These are phyloP conservation scores for Caenorhabditis drosophilae DNA, from an alignment of 2,888 invertebrate species.

Conservation along the genomic window DNA sequence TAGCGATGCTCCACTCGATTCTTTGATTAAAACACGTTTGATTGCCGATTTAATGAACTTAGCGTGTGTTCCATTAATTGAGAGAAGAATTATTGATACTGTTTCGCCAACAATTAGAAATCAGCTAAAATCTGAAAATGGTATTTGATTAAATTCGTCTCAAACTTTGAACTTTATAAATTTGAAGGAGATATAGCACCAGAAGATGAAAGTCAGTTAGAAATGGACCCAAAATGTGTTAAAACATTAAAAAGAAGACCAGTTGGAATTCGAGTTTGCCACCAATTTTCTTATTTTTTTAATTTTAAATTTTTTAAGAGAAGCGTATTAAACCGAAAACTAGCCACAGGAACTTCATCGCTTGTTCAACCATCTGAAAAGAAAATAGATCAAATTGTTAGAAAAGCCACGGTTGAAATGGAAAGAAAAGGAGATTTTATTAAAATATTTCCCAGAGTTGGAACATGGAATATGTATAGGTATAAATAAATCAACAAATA, in stretches of 20 bases:
- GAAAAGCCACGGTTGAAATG: constrained; percentile 41
- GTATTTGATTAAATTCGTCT: no score
- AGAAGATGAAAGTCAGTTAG: constrained; percentile 13
- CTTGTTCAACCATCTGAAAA: constrained; percentile 27
- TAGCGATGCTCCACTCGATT: constrained; percentile 88
- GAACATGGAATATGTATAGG: constrained; percentile 55
- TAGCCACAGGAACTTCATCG: constrained; percentile 14
- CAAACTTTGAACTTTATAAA: no score
- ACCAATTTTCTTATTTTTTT: not conserved
- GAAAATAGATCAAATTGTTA: constrained; percentile 26
- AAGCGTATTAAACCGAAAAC: constrained; percentile 18
- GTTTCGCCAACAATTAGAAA: constrained; percentile 17
- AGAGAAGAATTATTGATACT: constrained; percentile 32
- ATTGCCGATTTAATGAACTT: constrained; percentile 89
- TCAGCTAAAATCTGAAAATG: constrained; percentile 14
- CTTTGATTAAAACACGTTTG: constrained; percentile 88
- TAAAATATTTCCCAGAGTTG: constrained; percentile 60
- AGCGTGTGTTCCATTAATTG: constrained; percentile 77
- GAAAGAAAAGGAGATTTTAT: constrained; percentile 57
- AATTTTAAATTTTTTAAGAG: constrained; percentile 6
- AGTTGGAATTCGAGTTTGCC: constrained; percentile 21
- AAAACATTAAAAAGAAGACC: constrained; percentile 29
- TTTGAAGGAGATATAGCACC: constrained; percentile 15
- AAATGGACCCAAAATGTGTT: constrained; percentile 31
- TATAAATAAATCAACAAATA: no score